These are phyloP conservation scores for Lordiphosa andalusiaca DNA, from an alignment of 2,888 invertebrate genomes.

Conservation along the genomic window DNA sequence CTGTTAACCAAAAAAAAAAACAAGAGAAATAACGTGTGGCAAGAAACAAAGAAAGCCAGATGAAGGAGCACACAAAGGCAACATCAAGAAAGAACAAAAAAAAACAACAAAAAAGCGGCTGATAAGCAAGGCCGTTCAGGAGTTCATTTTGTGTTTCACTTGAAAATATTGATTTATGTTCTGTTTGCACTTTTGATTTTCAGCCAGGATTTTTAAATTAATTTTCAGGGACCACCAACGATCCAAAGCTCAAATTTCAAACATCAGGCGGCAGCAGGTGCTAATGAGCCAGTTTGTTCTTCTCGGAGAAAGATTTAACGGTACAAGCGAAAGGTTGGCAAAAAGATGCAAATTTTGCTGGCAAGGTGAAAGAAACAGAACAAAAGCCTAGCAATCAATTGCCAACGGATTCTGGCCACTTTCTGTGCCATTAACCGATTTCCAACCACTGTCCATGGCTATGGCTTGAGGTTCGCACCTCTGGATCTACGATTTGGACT, in stretches of 20 bases:
- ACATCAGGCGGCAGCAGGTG: constrained; percentile 43
- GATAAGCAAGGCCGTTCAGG: constrained; percentile 65
- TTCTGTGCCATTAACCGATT: constrained; percentile 62
- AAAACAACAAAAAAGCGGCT: constrained; percentile 56
- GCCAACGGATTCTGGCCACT: constrained; percentile 6
- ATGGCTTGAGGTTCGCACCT: constrained; percentile 23
- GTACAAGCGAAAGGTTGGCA: constrained; percentile 69
- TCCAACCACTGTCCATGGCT: constrained; percentile 36
- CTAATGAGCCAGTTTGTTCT: constrained; percentile 58
- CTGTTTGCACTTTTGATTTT: constrained; percentile 69
- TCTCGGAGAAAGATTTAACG: constrained; percentile 44
- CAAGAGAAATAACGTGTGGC: constrained; percentile 44
- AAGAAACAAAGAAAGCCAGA: constrained; percentile 58
- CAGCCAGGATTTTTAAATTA: constrained; percentile 19
- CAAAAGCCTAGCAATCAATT: constrained; percentile 26
- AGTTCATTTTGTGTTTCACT: constrained; percentile 54
- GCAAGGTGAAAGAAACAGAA: constrained; percentile 39
- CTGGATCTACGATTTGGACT: constrained; percentile 10
- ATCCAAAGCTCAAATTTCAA: constrained; percentile 15
- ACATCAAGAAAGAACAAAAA: constrained; percentile 29
- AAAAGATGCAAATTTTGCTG: constrained; percentile 59
- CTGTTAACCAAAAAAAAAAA: constrained; percentile 51
- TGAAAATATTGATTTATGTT: constrained; percentile 70
- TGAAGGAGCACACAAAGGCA: constrained; percentile 29
- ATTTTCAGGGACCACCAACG: constrained; percentile 34